Evolutionary conservation across 1,140 invertebrate species (phyloP).

Genomic region (Halyomorpha halys): DNA sequence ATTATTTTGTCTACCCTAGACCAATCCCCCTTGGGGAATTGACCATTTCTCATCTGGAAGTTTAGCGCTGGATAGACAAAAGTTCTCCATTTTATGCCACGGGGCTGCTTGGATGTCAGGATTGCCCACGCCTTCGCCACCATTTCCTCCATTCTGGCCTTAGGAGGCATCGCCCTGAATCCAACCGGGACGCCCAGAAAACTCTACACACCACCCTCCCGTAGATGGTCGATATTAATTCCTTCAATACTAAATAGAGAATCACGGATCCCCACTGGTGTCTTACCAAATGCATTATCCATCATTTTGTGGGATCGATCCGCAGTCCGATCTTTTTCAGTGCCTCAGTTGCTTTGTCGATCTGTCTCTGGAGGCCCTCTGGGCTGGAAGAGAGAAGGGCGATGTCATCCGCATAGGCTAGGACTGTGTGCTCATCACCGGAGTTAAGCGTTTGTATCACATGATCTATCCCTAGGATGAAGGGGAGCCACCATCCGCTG

Average conservation of each 20-base stretch:
- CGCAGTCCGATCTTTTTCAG: not conserved
- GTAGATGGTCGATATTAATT: not conserved
- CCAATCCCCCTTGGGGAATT: conserved; percentile 27
- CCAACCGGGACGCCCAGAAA: not conserved
- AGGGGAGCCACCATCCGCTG: not conserved
- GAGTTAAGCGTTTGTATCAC: not conserved
- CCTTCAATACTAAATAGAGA: not conserved
- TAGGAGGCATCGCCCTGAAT: not conserved
- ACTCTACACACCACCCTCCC: not conserved
- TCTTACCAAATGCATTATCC: not conserved
- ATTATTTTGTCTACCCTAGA: not conserved
- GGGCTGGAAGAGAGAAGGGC: too few species aligned
- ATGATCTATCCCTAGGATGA: not conserved
- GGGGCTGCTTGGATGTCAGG: conserved; percentile 31
- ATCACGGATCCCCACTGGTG: not conserved
- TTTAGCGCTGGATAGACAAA: conserved; percentile 34
- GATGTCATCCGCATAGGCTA: too few species aligned
- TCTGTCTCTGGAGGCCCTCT: too few species aligned
- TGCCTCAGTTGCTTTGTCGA: not conserved
- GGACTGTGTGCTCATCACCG: not conserved
- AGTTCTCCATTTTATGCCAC: conserved; percentile 37
- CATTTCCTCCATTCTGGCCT: not conserved
- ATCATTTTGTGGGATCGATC: not conserved
- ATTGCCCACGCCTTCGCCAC: not conserved
- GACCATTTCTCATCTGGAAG: conserved; percentile 32